These are phyloP conservation scores for Bujurquina vittata DNA, from an alignment of 2,113 vertebrate species.

Conservation along the genomic window DNA sequence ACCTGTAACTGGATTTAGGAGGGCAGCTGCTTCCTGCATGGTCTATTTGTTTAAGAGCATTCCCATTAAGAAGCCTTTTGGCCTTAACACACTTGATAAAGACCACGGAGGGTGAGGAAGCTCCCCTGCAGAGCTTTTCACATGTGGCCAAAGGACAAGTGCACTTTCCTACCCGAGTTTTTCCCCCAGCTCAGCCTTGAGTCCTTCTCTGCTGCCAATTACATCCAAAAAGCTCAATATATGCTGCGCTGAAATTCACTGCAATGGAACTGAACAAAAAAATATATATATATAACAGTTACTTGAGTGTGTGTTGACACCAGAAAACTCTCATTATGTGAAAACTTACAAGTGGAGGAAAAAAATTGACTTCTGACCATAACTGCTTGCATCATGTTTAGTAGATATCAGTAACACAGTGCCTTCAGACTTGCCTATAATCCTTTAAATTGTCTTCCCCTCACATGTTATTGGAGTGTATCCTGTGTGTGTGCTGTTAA, in stretches of 20 bases:
- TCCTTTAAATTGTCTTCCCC: neutral
- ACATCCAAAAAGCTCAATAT: neutral
- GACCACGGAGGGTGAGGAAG: constrained; percentile 72
- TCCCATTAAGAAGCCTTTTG: constrained; percentile 79
- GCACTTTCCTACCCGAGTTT: constrained; percentile 55
- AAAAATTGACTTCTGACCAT: neutral
- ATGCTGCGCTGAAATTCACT: neutral
- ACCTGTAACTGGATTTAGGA: constrained; percentile 27
- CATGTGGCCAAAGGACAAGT: constrained; percentile 77
- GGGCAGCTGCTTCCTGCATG: constrained; percentile 69
- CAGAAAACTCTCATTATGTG: neutral
- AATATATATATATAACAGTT: neutral
- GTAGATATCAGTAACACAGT: neutral
- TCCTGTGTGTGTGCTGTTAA: constrained; percentile 34
- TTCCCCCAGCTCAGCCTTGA: constrained; percentile 49
- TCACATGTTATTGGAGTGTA: neutral
- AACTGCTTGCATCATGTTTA: neutral
- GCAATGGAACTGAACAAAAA: neutral
- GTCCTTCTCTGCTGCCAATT: neutral
- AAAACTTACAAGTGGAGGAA: neutral
- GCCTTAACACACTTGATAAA: constrained; percentile 79
- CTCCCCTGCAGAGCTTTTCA: constrained; percentile 79
- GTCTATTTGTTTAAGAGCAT: constrained; percentile 74
- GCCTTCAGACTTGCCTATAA: neutral
- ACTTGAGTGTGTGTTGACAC: neutral